A percentile compares a stretch with the other conserved stretches of the same genome.
These are phyloP conservation scores for Imbricaverruca yamaguchii DNA, from an alignment of 2,888 invertebrate species.

Conservation along the genomic window DNA sequence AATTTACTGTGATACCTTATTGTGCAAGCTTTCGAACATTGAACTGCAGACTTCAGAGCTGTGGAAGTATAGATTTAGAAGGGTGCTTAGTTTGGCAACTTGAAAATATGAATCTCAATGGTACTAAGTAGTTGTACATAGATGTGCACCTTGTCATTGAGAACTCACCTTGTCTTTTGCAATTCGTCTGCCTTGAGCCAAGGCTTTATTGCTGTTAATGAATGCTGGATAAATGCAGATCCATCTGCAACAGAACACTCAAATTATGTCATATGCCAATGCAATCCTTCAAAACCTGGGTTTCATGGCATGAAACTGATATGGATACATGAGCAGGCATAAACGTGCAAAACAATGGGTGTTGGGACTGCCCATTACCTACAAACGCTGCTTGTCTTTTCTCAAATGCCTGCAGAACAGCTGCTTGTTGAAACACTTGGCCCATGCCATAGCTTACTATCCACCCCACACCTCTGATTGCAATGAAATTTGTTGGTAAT, in stretches of 20 bases:
- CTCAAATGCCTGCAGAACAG: background rate
- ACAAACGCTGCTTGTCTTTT: no score
- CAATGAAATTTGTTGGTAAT: background rate
- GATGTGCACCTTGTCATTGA: no score
- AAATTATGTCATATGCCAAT: background rate
- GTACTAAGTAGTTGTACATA: no score
- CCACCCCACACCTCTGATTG: background rate
- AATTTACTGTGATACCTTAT: no score
- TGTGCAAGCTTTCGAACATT: no score
- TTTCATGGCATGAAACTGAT: background rate
- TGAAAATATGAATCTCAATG: no score
- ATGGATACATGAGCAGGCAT: no score
- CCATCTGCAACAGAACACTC: slow-evolving; percentile 58
- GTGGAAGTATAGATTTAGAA: no score
- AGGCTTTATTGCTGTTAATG: slow-evolving; percentile 83
- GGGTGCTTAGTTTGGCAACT: no score
- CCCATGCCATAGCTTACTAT: background rate
- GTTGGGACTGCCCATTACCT: no score
- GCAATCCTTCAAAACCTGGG: background rate
- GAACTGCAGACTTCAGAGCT: no score
- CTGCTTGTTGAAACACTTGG: background rate
- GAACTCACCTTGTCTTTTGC: slow-evolving; percentile 59
- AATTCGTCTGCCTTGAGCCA: slow-evolving; percentile 79
- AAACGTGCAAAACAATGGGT: no score
- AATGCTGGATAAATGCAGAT: slow-evolving; percentile 95